Evolutionary conservation across 2,888 invertebrate genomes (phyloP), one percentile per base, ranked within the genome.

Genomic region (Cosmia pyralina): DNA sequence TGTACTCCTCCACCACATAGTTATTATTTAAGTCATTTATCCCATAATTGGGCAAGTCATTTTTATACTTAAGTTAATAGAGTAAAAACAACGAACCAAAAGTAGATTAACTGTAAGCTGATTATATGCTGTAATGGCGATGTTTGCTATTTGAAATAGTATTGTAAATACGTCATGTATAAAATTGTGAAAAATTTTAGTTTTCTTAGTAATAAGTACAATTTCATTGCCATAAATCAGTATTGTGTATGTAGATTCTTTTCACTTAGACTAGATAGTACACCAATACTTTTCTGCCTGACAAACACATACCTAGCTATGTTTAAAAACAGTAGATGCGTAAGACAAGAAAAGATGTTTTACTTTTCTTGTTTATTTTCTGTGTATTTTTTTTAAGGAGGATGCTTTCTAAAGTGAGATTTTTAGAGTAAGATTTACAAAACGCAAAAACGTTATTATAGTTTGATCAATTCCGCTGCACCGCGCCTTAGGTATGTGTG

Each of bases 41-140:
- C 34, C 64, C 64, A 52, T 69, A 22, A 48, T 55, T 28, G 69
- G 68, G 55, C 15, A 65, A 83, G 78, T 83, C 64, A 74, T 81
- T 83, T 77, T 83, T 74, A 64, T 75, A 81, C 41, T 57, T 79
- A 79, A 69, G 78, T 34, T 72, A 69, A 46, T 70, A 64, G 22
- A 55, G 48, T 59, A 57, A 68, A 74, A 78, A 22, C 64, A 65
- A 69, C 0, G 63, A 66, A 79, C 76, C 79, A 81, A 80, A 78
- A 62, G 34, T 80, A 75, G 55, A 57, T 60, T 65, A 57, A 53
- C 2, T 63, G 46, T 0, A 57, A 38, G 38, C 44, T 76, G 17
- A 62, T 52, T 57, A 63, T 53, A 66, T 58, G 11, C 3, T 57
- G 3, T 19, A 38, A 41, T 50, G n/a, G 41, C 19, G 22, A 58